Percentiles rank a stretch among this genome's conserved stretches.
Conservation (phyloP, 2,797 vertebrate genomes). For the Iguana delicatissima region DNA sequence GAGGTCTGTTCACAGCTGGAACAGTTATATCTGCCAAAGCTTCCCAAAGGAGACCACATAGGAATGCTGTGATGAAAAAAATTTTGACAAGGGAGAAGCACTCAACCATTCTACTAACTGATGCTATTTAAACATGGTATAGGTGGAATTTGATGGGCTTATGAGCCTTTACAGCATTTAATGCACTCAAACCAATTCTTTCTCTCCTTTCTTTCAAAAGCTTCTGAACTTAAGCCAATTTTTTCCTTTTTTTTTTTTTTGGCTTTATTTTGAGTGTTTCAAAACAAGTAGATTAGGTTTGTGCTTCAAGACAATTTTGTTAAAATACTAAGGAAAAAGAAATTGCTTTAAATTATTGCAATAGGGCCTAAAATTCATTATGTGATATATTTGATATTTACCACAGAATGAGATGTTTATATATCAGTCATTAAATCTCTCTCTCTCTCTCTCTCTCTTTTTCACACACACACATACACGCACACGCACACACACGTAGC, state of each 20-base stretch:
- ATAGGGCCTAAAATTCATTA: constrained; percentile 46
- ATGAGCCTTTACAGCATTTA: constrained; percentile 32
- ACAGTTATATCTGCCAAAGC: not conserved
- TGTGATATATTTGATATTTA: constrained; percentile 40
- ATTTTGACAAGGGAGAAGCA: not conserved
- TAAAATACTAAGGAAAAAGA: constrained; percentile 51
- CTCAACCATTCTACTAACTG: not conserved
- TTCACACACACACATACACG: not conserved
- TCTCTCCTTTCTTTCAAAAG: not conserved
- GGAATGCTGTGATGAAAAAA: not conserved
- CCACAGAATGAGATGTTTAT: not conserved
- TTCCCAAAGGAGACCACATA: not conserved
- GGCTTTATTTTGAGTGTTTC: constrained; percentile 43
- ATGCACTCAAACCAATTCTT: constrained; percentile 50
- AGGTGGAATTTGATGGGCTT: constrained; percentile 13
- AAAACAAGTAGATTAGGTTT: constrained; percentile 54
- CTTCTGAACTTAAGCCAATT: constrained; percentile 59
- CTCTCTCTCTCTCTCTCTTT: not conserved
- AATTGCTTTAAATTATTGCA: constrained; percentile 37
- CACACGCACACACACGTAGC: not conserved
- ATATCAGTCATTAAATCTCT: constrained; percentile 6
- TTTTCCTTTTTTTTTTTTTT: constrained; percentile 56
- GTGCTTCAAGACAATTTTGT: constrained; percentile 51
- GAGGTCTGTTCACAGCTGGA: not conserved
- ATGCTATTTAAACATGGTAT: constrained; percentile 4